phyloP scores from a whole-genome alignment of 2,797 vertebrate species.

The Austrolebias charrua region DNA sequence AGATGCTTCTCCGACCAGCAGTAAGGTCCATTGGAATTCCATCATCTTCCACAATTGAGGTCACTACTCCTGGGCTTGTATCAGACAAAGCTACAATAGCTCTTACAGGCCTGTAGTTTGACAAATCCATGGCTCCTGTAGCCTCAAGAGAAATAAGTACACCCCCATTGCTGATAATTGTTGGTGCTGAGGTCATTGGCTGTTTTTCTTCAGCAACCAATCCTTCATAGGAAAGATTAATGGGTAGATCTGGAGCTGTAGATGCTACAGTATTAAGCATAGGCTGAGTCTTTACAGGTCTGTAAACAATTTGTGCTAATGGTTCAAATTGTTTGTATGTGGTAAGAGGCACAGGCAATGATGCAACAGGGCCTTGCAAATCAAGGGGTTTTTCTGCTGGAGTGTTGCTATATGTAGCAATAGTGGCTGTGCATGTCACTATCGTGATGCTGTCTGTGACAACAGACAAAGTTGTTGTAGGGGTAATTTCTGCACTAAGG shows the following conservation, averaged over 20 bases:
- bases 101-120: slow-evolving; percentile 89
- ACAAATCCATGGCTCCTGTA: slow-evolving; percentile 90
- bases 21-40: slow-evolving; percentile 95
- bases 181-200: slow-evolving; percentile 72
- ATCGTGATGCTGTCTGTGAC: slow-evolving; percentile 84
- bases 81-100: slow-evolving; percentile 89
- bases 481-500: slow-evolving; percentile 85
- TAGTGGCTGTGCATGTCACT: slow-evolving; percentile 86
- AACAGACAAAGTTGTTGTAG: slow-evolving; percentile 80
- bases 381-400: slow-evolving; percentile 86
- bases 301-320: slow-evolving; percentile 83
- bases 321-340: slow-evolving; percentile 86
- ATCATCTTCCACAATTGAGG: slow-evolving; percentile 91
- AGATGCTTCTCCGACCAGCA: slow-evolving; percentile 90
- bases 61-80: slow-evolving; percentile 83
- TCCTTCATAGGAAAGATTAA: slow-evolving; percentile 89
- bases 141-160: slow-evolving; percentile 78
- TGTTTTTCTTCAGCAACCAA: slow-evolving; percentile 76
- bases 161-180: slow-evolving; percentile 78
- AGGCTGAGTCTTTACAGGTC: slow-evolving; percentile 74
- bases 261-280: slow-evolving; percentile 48
- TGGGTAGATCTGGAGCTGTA: slow-evolving; percentile 79
- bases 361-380: slow-evolving; percentile 79
- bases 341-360: slow-evolving; percentile 87
- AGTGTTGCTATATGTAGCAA: slow-evolving; percentile 79